phyloP scores from a whole-genome alignment of 1,140 invertebrate genomes.

The Nasonia vitripennis region DNA sequence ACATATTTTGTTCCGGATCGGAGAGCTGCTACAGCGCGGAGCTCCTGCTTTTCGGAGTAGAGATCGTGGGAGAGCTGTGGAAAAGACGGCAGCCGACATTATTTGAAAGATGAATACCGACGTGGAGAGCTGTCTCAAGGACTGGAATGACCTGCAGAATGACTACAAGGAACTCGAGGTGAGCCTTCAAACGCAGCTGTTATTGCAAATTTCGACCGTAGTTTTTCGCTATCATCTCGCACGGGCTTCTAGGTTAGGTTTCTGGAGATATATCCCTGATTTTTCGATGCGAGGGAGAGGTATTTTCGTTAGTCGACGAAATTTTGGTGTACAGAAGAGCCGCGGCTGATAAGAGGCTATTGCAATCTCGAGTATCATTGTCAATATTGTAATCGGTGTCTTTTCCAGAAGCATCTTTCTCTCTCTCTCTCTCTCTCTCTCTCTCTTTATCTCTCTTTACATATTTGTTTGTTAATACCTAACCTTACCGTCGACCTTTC shows the following conservation, averaged over 20 bases:
- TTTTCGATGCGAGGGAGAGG: background rate
- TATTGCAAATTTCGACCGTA: background rate
- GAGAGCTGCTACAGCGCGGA: background rate
- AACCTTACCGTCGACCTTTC: slow-evolving; percentile 19
- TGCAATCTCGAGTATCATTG: background rate
- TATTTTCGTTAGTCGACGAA: background rate
- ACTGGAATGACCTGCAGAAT: slow-evolving; percentile 85
- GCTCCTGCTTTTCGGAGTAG: background rate
- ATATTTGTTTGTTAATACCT: slow-evolving; percentile 18
- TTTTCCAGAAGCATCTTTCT: background rate
- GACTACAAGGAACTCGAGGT: slow-evolving; percentile 87
- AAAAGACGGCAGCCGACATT: slow-evolving; percentile 35
- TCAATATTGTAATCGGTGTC: background rate
- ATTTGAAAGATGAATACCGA: slow-evolving; percentile 74
- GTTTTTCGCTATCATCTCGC: background rate
- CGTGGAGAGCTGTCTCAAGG: slow-evolving; percentile 80
- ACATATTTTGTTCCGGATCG: too few species aligned
- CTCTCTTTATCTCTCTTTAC: background rate
- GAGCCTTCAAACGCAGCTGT: slow-evolving; percentile 54
- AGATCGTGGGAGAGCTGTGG: too few species aligned
- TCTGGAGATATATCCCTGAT: background rate
- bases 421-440: too few species aligned
- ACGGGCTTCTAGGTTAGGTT: background rate
- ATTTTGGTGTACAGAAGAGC: background rate
- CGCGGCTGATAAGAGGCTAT: background rate